Base-by-base conservation (phyloP, 2,888 invertebrate species). In the Philhelius pedissequus region DNA sequence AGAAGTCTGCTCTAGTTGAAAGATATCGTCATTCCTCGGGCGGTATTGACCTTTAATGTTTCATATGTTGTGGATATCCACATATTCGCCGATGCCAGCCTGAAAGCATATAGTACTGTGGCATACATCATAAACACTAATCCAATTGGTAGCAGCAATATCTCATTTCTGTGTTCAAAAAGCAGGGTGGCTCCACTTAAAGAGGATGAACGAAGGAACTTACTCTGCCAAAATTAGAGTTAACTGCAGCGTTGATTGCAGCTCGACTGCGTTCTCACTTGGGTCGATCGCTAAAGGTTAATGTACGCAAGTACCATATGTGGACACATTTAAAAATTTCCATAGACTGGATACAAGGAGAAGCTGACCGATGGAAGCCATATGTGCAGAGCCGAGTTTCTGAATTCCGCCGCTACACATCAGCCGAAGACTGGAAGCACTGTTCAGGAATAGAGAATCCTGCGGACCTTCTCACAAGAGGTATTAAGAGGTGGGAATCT, bases 211-310 rank as follows among this genome's bases (percentile, higher is more conserved):
- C 30, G 4, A 40, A 52, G 1, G 52, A 52, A 11, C 22, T 64
- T 3, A 52, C 52, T 1, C 40, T 64, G 6, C 62, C 62, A 13
- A 73, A 62, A 11, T 27, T 73, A 6, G 62, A 64, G 13, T 40
- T 69, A 30, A 62, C 62, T 18, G 60, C 60, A 2, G 43, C 52
- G 13, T 40, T 69, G 20, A 62, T 73, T 18, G 60, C 60, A 2
- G 43, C 52, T 20, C 25, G 62, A 13, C 6, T 73, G 8, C n/a
- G 40, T 30, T 13, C 62, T 9, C 52, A 52, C 22, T n/a, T 73
- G 3, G 64, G 40, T 8, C 5, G n/a, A 4, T 9, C 30, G 3
- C n/a, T 64, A 9, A 52, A 40, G 25, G 22, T 52, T 3, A 52
- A 40, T n/a, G n/a, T n/a, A n/a, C n/a, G n/a, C n/a, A n/a, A n/a